Conservation (phyloP, 2,113 vertebrate species). For the Hiodon alosoides region DNA sequence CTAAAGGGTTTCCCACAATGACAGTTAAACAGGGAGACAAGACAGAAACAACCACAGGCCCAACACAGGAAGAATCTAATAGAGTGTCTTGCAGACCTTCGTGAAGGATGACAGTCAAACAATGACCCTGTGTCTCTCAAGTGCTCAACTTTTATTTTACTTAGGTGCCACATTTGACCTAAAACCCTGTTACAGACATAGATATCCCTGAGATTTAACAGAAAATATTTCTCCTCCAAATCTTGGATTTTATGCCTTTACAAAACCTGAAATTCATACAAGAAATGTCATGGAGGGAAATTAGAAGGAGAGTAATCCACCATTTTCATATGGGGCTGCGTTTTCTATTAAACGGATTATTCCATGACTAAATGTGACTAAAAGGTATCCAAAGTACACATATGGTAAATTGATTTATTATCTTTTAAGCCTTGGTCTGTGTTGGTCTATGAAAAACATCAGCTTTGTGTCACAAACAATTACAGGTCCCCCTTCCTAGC, state of each 20-base stretch:
- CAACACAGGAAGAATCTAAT: slow-evolving; percentile 17
- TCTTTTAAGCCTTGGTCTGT: slow-evolving; percentile 46
- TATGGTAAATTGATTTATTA: slow-evolving; percentile 62
- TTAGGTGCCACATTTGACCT: background rate
- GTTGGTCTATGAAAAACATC: slow-evolving; percentile 40
- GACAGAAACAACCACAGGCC: slow-evolving; percentile 11
- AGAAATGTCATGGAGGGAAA: background rate
- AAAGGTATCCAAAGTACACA: slow-evolving; percentile 45
- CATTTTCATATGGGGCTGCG: slow-evolving; percentile 35
- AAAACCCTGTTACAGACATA: slow-evolving; percentile 9
- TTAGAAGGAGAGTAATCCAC: slow-evolving; percentile 4
- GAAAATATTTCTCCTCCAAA: slow-evolving; percentile 20
- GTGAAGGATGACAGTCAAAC: slow-evolving; percentile 23
- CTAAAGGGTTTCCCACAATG: background rate
- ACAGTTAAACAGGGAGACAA: slow-evolving; percentile 23
- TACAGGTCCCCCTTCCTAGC: background rate
- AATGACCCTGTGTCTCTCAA: slow-evolving; percentile 8
- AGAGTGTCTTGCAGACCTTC: slow-evolving; percentile 10
- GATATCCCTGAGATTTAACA: slow-evolving; percentile 8
- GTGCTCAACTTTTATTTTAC: slow-evolving; percentile 15
- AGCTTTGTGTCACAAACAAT: slow-evolving; percentile 38
- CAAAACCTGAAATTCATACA: background rate
- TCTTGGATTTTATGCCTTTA: background rate
- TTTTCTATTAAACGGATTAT: slow-evolving; percentile 63
- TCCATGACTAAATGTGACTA: slow-evolving; percentile 50